phyloP scores from a whole-genome alignment of 2,797 vertebrate species.

The Esox lucius region DNA sequence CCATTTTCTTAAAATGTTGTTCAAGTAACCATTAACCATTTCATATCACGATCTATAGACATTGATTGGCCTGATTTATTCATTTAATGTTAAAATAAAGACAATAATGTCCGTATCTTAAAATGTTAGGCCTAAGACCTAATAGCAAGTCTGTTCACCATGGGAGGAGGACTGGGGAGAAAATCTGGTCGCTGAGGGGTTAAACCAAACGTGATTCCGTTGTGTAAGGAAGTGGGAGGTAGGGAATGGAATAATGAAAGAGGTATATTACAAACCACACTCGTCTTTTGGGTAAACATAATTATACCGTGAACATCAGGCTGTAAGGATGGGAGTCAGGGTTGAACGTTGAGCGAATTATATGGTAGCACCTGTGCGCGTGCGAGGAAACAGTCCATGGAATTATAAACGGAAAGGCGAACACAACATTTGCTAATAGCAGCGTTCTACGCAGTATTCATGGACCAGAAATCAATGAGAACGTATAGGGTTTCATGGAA shows the following conservation, averaged over 20 bases:
- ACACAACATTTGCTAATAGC: neutral
- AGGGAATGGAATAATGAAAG: conserved; percentile 17
- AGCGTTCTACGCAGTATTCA: neutral
- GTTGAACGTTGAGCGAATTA: neutral
- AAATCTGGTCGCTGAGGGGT: conserved; percentile 28
- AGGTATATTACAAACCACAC: conserved; percentile 7
- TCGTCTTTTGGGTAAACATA: conserved; percentile 18
- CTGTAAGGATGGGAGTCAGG: neutral
- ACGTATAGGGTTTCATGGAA: neutral
- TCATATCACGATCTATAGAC: too few relatives aligned
- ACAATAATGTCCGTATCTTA: neutral
- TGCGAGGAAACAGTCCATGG: neutral
- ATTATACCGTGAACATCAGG: neutral
- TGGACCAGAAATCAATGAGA: neutral
- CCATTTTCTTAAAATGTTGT: too few relatives aligned
- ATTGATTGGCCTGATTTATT: neutral
- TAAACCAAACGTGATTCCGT: conserved; percentile 28
- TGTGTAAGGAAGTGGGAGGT: conserved; percentile 37
- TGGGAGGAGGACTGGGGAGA: neutral
- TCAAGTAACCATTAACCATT: too few relatives aligned
- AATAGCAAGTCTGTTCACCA: neutral
- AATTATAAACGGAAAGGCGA: neutral
- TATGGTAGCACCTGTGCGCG: neutral
- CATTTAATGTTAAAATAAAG: neutral
- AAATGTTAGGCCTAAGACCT: neutral